Percentiles rank a stretch among this genome's conserved stretches.
These are phyloP conservation scores for Notarius quadriscutis DNA, from an alignment of 2,113 vertebrate genomes.

Conservation along the genomic window DNA sequence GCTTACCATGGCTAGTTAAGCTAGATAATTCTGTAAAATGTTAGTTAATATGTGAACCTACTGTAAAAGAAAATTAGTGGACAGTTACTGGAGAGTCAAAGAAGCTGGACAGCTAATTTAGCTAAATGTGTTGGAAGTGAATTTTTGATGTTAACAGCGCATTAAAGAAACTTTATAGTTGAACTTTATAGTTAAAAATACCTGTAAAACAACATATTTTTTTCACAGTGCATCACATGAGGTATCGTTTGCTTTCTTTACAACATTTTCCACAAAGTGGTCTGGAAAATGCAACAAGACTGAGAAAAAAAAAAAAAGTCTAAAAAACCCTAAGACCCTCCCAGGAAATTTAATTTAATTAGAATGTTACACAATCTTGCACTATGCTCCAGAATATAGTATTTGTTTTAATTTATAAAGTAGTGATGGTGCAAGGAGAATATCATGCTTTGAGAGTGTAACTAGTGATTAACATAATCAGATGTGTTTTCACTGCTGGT, in stretches of 20 bases:
- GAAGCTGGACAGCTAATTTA: neutral
- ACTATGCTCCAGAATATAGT: neutral
- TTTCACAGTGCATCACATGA: neutral
- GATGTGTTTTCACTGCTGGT: constrained; percentile 39
- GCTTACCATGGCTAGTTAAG: neutral
- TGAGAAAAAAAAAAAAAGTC: neutral
- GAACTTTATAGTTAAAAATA: neutral
- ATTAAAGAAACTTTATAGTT: neutral
- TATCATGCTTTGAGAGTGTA: neutral
- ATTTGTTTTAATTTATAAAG: neutral
- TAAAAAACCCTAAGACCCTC: neutral
- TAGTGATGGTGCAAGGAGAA: neutral
- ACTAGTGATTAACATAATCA: constrained; percentile 30
- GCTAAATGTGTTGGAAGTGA: neutral
- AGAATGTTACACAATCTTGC: neutral
- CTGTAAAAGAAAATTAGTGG: neutral
- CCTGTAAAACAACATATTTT: neutral
- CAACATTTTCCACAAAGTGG: neutral
- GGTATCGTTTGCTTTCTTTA: neutral
- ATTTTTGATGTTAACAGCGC: neutral
- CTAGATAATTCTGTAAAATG: neutral
- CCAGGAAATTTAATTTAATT: neutral
- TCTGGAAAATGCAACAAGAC: neutral
- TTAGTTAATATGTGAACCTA: neutral
- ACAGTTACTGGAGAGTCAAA: neutral